A percentile compares a stretch with the other conserved stretches of the same genome.
Conservation (phyloP, 2,797 vertebrate genomes). For the Jordanella pulchra region DNA sequence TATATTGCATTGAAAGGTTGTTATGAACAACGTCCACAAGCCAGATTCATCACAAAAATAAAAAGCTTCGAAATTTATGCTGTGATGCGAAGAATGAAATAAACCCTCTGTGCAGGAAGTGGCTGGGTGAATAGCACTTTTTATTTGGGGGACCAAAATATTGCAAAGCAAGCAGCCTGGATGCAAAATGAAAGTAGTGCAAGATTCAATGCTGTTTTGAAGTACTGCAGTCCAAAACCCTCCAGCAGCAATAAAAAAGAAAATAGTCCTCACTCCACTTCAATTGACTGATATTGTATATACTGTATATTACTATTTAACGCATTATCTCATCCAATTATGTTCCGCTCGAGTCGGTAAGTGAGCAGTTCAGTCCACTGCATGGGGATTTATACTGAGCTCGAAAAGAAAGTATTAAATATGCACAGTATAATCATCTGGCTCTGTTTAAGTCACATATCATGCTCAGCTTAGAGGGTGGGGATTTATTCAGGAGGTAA, state of each 20-base stretch:
- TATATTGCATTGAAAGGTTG: conserved; percentile 46
- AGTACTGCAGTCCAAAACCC: conserved; percentile 22
- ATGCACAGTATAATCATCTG: conserved; percentile 42
- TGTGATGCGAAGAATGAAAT: conserved; percentile 46
- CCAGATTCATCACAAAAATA: conserved; percentile 45
- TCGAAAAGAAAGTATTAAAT: conserved; percentile 35
- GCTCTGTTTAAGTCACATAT: conserved; percentile 31
- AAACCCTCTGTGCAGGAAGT: conserved; percentile 20
- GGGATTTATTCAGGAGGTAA: conserved; percentile 23
- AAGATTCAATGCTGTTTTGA: conserved; percentile 60
- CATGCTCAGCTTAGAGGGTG: conserved; percentile 18
- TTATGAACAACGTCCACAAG: conserved; percentile 39
- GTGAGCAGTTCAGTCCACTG: conserved; percentile 28
- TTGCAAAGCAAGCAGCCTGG: conserved; percentile 51
- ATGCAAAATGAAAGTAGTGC: conserved; percentile 50
- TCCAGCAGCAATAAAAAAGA: conserved; percentile 60
- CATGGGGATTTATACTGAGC: conserved; percentile 13
- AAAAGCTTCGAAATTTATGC: conserved; percentile 16
- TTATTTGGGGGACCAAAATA: conserved; percentile 43
- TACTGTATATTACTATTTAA: conserved; percentile 44
- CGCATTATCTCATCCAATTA: conserved; percentile 16
- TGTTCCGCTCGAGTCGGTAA: conserved; percentile 19
- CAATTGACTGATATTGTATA: conserved; percentile 34
- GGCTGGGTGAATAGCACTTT: conserved; percentile 23
- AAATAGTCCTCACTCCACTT: conserved; percentile 39